These are phyloP conservation scores for Luscinia luscinia DNA, from an alignment of 2,797 vertebrate genomes.

Conservation along the genomic window DNA sequence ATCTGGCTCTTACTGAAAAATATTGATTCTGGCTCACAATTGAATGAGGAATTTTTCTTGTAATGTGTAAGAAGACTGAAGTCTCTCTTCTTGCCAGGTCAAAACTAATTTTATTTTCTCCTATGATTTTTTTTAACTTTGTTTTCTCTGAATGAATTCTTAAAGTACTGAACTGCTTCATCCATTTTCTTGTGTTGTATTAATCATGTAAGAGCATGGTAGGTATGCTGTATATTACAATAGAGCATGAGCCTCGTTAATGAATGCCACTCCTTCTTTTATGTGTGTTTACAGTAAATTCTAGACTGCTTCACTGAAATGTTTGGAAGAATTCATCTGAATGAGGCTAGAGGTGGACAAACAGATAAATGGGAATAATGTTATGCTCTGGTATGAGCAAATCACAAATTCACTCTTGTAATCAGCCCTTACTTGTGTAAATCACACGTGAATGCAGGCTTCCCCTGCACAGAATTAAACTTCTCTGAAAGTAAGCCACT, in stretches of 20 bases:
- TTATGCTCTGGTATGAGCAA: background rate
- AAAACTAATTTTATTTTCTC: conserved; percentile 67
- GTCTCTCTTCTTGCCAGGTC: conserved; percentile 52
- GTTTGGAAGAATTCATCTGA: background rate
- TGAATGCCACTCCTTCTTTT: conserved; percentile 42
- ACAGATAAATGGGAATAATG: background rate
- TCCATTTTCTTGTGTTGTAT: conserved; percentile 42
- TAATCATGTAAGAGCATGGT: conserved; percentile 7
- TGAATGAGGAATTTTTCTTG: conserved; percentile 69
- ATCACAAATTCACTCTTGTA: background rate
- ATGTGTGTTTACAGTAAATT: conserved; percentile 60
- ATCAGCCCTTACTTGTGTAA: background rate
- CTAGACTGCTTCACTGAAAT: background rate
- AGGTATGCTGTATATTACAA: background rate
- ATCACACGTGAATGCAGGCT: background rate
- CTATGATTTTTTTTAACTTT: conserved; percentile 50
- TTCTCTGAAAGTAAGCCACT: background rate
- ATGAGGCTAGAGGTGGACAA: background rate
- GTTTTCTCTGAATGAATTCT: conserved; percentile 60
- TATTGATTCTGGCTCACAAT: conserved; percentile 72
- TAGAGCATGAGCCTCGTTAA: conserved; percentile 2
- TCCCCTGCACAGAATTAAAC: background rate
- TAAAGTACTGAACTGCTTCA: conserved; percentile 38
- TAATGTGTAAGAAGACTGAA: conserved; percentile 58
- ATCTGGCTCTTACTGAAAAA: conserved; percentile 68